A percentile compares a stretch with the other conserved stretches of the same genome.
These are phyloP conservation scores for Adoxophyes honmai DNA, from an alignment of 1,140 invertebrate genomes.

Conservation along the genomic window DNA sequence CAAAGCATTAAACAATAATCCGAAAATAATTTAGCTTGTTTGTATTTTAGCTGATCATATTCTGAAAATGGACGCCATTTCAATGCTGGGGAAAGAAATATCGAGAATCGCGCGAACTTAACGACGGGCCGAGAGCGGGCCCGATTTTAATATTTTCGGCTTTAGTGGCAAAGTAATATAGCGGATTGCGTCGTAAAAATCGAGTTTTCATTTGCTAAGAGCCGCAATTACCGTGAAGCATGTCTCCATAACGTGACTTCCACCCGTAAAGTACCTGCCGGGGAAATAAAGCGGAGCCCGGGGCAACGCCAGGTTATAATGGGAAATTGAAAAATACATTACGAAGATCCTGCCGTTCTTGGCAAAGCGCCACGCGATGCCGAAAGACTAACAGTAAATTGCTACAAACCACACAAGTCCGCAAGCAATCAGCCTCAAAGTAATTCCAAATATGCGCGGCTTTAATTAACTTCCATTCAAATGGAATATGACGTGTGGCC, in stretches of 20 bases:
- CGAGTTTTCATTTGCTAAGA: conserved; percentile 62
- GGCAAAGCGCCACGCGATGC: background rate
- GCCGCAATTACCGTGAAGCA: conserved; percentile 43
- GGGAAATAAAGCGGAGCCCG: background rate
- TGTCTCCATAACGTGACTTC: conserved; percentile 33
- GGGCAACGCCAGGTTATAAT: conserved; percentile 3
- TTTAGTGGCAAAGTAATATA: conserved; percentile 42
- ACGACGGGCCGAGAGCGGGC: background rate
- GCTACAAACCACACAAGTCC: background rate
- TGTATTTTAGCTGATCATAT: too few relatives aligned
- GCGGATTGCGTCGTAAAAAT: conserved; percentile 56
- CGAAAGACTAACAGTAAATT: conserved; percentile 6
- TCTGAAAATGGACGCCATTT: too few relatives aligned
- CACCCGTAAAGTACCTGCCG: conserved; percentile 20
- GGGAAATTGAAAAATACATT: conserved; percentile 12
- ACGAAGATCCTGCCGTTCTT: conserved; percentile 6
- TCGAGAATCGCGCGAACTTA: background rate
- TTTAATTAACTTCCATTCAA: background rate
- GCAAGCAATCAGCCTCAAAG: background rate
- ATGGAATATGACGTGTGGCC: conserved; percentile 19
- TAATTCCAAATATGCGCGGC: too few relatives aligned
- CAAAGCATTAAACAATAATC: too few relatives aligned
- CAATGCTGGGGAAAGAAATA: background rate
- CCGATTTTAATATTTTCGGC: conserved; percentile 46
- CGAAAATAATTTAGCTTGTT: too few relatives aligned